phyloP scores from a whole-genome alignment of 2,113 vertebrate genomes.

The Lepus europaeus region DNA sequence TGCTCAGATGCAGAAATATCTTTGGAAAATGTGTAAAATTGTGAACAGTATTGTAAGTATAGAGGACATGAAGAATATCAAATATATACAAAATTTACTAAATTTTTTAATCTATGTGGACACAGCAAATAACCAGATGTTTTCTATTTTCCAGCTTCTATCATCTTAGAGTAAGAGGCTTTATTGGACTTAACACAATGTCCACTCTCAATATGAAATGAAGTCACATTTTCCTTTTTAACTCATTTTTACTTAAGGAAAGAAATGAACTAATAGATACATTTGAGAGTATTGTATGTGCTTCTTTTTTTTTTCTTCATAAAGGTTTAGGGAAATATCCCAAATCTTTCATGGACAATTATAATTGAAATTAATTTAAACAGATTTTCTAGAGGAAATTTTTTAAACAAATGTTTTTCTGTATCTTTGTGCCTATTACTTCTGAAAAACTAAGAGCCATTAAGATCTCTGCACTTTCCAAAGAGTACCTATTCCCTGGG shows the following conservation, averaged over 20 bases:
- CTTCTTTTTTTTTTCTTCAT: not conserved
- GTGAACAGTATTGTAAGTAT: not conserved
- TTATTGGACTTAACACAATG: not conserved
- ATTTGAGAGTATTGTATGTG: not conserved
- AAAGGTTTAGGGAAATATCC: not conserved
- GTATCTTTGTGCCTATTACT: not conserved
- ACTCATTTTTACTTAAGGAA: conserved; percentile 28
- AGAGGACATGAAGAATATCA: not conserved
- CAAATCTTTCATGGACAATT: not conserved
- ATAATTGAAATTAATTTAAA: conserved; percentile 62
- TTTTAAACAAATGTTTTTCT: not conserved
- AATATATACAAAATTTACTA: not conserved
- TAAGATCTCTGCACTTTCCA: conserved; percentile 11
- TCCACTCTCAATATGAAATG: not conserved
- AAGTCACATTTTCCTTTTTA: not conserved
- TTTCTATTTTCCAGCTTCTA: not conserved
- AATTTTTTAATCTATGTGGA: not conserved
- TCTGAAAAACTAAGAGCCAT: not conserved
- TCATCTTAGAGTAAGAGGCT: not conserved
- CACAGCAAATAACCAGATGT: not conserved
- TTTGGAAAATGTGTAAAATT: not conserved
- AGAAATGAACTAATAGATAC: not conserved
- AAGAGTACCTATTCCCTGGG: conserved; percentile 7
- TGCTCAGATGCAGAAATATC: not conserved
- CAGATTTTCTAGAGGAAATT: not conserved